Base-by-base conservation (phyloP, 2,888 invertebrate species). In the Drosophila meridionalis region DNA sequence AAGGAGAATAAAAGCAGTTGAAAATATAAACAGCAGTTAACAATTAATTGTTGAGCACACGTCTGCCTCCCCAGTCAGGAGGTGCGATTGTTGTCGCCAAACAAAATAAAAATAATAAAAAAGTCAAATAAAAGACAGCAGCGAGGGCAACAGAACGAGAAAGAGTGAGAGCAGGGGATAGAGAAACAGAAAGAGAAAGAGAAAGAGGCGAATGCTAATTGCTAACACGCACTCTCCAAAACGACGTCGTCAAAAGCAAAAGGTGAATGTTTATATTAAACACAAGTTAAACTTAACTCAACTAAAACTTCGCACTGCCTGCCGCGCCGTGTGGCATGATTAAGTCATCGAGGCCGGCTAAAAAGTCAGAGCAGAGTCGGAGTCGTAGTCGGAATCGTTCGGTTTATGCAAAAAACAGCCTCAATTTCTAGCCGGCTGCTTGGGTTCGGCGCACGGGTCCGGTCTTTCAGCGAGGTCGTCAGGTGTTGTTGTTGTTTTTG, bases 191-290 rank as follows among this genome's bases (percentile, higher is more conserved):
- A 7, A 28, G 38, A 57, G 42, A 58, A 61, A 74, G 65, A 68
- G 66, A 76, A 71, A 76, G 68, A 72, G 50, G 60, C 77, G 80
- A 78, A 80, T 78, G 73, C 79, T 89, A 89, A 89, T 89, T 89
- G 90, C 80, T 73, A 77, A 77, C 66, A 61, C 71, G 76, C 76
- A 80, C 73, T 72, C 76, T 59, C 58, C 40, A 53, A 60, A 72
- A 62, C 64, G 70, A 63, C 75, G 88, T 91, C 90, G 91, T 91
- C 80, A 79, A 75, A 82, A 90, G 80, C 82, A 90, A 89, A 77
- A 90, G 91, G 90, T 83, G 85, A 84, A 87, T 89, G 78, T 73
- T 80, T 73, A 63, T 73, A 63, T 56, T 42, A 50, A 60, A 68
- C 36, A 67, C 62, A 48, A 73, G 69, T 71, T 69, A 55, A 55